Conservation (phyloP, 2,113 vertebrate species). For the Ginglymostoma cirratum region DNA sequence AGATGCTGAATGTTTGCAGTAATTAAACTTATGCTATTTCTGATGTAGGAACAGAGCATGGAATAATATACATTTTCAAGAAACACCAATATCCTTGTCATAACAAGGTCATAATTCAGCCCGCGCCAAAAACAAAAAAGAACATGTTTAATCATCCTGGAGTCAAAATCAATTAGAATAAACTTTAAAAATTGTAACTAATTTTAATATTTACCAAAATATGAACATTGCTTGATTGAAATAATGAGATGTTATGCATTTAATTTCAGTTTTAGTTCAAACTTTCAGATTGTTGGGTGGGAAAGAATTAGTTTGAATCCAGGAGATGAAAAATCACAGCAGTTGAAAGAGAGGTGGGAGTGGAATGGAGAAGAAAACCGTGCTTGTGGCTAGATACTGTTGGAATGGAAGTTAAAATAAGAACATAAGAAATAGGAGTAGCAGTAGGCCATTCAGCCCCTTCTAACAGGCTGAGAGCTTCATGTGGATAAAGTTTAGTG, state of each 20-base stretch:
- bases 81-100: neutral
- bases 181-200: neutral
- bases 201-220: neutral
- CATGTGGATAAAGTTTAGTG: no score
- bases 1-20: neutral
- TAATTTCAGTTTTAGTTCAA: no score
- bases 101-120: neutral
- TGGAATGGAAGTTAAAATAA: neutral
- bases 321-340: neutral
- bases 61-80: neutral
- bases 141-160: neutral
- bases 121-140: neutral
- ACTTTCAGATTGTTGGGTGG: neutral
- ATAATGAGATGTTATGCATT: neutral
- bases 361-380: neutral
- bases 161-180: neutral
- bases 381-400: neutral
- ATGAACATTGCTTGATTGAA: neutral
- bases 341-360: neutral
- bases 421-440: no score
- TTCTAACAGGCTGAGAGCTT: no score
- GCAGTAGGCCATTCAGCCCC: no score
- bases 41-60: neutral
- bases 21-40: neutral
- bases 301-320: neutral